phyloP scores from a whole-genome alignment of 2,888 invertebrate species.

The Nasonovia ribisnigri region DNA sequence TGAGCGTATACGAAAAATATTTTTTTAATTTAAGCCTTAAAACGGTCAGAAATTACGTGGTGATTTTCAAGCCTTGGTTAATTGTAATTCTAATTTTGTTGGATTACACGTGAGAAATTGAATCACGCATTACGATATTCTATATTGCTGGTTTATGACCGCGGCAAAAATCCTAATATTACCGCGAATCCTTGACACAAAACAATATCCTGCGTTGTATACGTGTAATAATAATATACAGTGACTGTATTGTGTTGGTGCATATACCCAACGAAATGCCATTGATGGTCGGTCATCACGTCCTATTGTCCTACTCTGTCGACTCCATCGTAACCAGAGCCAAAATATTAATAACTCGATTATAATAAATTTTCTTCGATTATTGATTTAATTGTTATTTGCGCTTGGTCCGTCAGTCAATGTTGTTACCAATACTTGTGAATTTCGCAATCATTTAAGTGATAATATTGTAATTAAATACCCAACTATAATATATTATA shows the following conservation, averaged over 20 bases:
- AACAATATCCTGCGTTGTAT: constrained; percentile 26
- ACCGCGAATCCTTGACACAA: constrained; percentile 43
- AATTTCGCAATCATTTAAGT: background rate
- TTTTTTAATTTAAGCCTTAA: background rate
- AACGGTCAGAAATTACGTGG: background rate
- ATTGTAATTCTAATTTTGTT: background rate
- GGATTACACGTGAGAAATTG: constrained; percentile 24
- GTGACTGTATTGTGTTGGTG: background rate
- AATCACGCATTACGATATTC: background rate
- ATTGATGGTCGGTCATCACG: background rate
- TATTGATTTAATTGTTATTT: background rate
- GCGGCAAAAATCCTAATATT: constrained; percentile 6
- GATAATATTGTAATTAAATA: background rate
- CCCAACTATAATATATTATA: background rate
- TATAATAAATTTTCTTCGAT: background rate
- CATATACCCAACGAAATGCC: background rate
- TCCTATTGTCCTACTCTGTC: background rate
- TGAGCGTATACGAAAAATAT: background rate
- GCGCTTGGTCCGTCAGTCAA: background rate
- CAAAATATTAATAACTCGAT: background rate
- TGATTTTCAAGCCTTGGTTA: constrained; percentile 10
- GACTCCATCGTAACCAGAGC: background rate
- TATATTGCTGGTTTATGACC: background rate
- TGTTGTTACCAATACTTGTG: background rate
- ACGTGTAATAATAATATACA: background rate